phyloP scores from a whole-genome alignment of 2,888 invertebrate species.

The Eilema caniola region DNA sequence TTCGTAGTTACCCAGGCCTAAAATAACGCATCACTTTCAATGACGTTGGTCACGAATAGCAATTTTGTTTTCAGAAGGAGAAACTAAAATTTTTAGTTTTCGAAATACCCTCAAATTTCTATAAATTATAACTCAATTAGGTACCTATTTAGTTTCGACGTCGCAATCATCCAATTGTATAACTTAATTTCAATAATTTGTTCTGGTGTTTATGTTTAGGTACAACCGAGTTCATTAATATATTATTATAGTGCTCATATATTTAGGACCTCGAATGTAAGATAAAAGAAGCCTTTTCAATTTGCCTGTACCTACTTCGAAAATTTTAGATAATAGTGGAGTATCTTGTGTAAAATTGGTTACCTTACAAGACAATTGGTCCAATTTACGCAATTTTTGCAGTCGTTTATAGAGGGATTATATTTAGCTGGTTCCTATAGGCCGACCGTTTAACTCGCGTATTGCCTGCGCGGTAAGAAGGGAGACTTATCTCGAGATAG shows the following conservation, averaged over 20 bases:
- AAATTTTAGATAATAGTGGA: slow-evolving; percentile 6
- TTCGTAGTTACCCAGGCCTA: not conserved
- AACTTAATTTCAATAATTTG: slow-evolving; percentile 5
- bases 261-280: too few species aligned
- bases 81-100: not conserved
- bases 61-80: not conserved
- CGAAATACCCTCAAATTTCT: not conserved
- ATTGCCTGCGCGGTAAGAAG: too few species aligned
- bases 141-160: not conserved
- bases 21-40: not conserved
- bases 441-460: too few species aligned
- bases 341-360: slow-evolving; percentile 8
- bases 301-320: slow-evolving; percentile 5
- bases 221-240: not conserved
- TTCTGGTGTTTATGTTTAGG: not conserved
- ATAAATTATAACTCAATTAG: not conserved
- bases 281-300: slow-evolving; percentile 2
- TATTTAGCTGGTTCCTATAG: too few species aligned
- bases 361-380: not conserved
- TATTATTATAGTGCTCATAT: too few species aligned
- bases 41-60: too few species aligned
- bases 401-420: not conserved
- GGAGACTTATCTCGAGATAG: too few species aligned
- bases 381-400: slow-evolving; percentile 14
- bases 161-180: slow-evolving; percentile 1